Evolutionary conservation across 2,888 invertebrate species (phyloP), one percentile per base, ranked within the genome.

Genomic region (Palloptera scutellata): DNA sequence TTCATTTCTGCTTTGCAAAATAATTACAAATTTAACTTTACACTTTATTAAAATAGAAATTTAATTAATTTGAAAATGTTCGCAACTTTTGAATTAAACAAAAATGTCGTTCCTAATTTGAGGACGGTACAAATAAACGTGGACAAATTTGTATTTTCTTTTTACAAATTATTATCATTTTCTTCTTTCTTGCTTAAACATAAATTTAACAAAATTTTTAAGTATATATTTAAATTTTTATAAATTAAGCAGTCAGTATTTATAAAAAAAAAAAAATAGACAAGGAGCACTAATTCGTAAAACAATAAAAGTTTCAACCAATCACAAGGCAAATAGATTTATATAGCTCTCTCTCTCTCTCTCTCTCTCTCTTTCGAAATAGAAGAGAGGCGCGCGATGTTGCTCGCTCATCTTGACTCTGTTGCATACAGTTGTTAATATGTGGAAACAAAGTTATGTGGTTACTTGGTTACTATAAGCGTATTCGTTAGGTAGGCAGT

Each of bases 251-350:
- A 58, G 64, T 58, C 64, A 58, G 58, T 59, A 52, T 19, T 51
- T 15, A 64, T 57, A 57, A n/a, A 51, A 15, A 41, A 19, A 40
- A 45, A 15, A 64, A 57, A 40, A 55, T 1, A 64, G 45, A 9
- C 15, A n/a, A n/a, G 20, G 43, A 42, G 30, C 30, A 30, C 30
- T 4, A 30, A 48, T 48, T 13, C 15, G 48, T 5, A 48, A 48
- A 48, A n/a, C n/a, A 10, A n/a, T 48, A 48, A 48, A 10, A 58
- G 51, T 55, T 60, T 62, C 67, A 75, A 76, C 79, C 79, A 80
- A 81, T 81, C 81, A 81, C 79, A 79, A 80, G 81, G 81, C 81
- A 81, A 81, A 81, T 79, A 79, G 79, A 78, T 76, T 30, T 30
- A 4, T 30, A 6, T 30, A 30, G 30, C 30, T 30, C 30, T 10